Evolutionary conservation across 2,797 vertebrate genomes (phyloP).

Genomic region (Sebastes goodei): DNA sequence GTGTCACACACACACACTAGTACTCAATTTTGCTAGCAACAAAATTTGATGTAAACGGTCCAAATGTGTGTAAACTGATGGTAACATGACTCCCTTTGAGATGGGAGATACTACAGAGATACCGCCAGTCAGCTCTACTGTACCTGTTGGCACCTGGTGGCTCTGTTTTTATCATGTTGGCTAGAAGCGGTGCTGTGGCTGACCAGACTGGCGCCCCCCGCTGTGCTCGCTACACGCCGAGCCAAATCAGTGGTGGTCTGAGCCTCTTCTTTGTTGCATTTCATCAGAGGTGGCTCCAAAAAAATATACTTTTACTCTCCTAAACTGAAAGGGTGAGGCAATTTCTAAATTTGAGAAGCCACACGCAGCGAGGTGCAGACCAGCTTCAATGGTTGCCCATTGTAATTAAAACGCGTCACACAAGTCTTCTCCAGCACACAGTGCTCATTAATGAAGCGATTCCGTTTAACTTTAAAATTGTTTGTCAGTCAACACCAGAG

Average conservation of each 20-base stretch:
- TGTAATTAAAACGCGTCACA: not conserved
- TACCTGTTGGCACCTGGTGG: slow-evolving; percentile 30
- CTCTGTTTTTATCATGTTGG: slow-evolving; percentile 49
- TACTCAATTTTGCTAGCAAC: not conserved
- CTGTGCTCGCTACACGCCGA: slow-evolving; percentile 23
- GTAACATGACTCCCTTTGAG: not conserved
- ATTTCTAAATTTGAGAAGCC: slow-evolving; percentile 11
- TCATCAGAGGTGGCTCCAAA: slow-evolving; percentile 36
- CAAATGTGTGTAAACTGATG: not conserved
- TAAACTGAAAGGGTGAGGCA: not conserved
- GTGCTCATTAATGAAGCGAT: not conserved
- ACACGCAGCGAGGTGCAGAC: not conserved
- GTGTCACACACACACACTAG: not conserved
- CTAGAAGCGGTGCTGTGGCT: slow-evolving; percentile 18
- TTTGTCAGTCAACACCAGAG: slow-evolving; percentile 1
- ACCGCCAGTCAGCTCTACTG: slow-evolving; percentile 27
- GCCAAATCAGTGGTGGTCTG: slow-evolving; percentile 40
- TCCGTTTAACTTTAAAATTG: not conserved
- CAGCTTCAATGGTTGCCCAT: not conserved
- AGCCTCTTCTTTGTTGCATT: slow-evolving; percentile 47
- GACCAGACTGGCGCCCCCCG: slow-evolving; percentile 37
- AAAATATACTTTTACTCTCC: not conserved
- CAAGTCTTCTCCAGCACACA: not conserved
- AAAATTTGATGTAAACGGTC: not conserved
- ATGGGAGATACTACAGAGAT: not conserved